A percentile compares a stretch with the other conserved stretches of the same genome.
Evolutionary conservation across 2,113 vertebrate species (phyloP).

Genomic region (Arvicanthis niloticus): DNA sequence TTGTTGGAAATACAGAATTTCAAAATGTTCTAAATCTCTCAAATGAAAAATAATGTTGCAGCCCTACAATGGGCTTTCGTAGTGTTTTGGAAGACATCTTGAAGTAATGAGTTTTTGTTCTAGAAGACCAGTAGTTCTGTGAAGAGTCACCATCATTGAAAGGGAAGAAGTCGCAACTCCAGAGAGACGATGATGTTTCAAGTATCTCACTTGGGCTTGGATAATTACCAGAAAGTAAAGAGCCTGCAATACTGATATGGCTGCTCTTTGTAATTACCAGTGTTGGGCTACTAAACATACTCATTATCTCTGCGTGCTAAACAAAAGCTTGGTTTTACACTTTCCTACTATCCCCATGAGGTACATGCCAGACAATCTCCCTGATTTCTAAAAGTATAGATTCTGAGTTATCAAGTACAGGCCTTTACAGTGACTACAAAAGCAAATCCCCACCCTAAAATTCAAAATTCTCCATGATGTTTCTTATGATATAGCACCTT

Average conservation of each 20-base stretch:
- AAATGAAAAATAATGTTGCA: neutral
- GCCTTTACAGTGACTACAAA: neutral
- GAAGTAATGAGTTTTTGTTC: neutral
- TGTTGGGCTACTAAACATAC: neutral
- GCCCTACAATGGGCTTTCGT: neutral
- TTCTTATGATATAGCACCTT: neutral
- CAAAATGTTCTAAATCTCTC: neutral
- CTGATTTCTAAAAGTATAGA: neutral
- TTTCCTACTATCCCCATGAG: neutral
- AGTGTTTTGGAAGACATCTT: neutral
- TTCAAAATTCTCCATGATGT: neutral
- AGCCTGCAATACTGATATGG: neutral
- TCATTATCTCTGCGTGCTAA: neutral
- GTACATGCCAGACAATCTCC: neutral
- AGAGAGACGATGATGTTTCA: neutral
- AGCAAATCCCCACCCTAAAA: neutral
- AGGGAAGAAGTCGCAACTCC: neutral
- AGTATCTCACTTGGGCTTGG: neutral
- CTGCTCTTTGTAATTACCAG: neutral
- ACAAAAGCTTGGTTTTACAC: neutral
- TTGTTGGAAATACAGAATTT: neutral
- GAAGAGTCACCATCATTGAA: neutral
- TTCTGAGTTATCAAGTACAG: constrained; percentile 26
- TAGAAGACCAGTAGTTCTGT: neutral
- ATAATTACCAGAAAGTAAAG: neutral